Base-by-base conservation (phyloP, 1,140 invertebrate species). In the Drosophila prosaltans region DNA sequence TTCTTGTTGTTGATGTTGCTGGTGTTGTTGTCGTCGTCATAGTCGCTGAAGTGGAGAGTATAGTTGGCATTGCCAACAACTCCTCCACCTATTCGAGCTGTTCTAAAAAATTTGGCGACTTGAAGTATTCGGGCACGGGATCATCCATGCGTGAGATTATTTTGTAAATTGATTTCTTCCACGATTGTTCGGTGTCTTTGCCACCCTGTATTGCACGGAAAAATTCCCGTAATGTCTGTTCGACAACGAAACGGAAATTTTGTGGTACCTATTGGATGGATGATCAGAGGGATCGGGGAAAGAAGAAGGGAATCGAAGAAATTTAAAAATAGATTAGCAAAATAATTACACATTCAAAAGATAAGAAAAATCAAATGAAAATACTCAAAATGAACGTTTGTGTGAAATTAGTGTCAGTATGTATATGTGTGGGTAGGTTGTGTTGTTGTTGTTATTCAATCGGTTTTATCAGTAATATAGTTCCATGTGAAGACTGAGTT, bases 141-240 rank as follows among this genome's bases (percentile, higher is more conserved):
- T 99, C 98, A 93, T 99, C 99, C 93, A 99, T 94, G 92, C 99
- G 95, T 76, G 98, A 98, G 92, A 99, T 99, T 81, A 99, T 96
- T 94, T 99, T 99, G 95, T 99, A 99, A 93, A 99, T 99, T 79
- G 98, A 96, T 93, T 99, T 99, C 94, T 99, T 99, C 99, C 99
- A 99, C 73, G 98, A 99, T 92, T 99, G 98, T 93, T 99, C 99
- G 28, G 95, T 93, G 94, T 99, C 99, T 93, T 99, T 98, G 71
- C 97, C 97, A 85, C 96, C 95, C 92, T 98, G 96, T 85, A 99
- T 97, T 69, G 99, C 97, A 93, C 98, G 97, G 96, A 98, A 99
- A 95, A 99, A 99, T 93, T 99, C 99, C 69, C 97, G 95, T 68
- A 99, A 94, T 55, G 99, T 99, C 92, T 98, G 97, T 93, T 99